These are phyloP conservation scores for Hymenochirus boettgeri DNA, from an alignment of 2,113 vertebrate species.

Conservation along the genomic window DNA sequence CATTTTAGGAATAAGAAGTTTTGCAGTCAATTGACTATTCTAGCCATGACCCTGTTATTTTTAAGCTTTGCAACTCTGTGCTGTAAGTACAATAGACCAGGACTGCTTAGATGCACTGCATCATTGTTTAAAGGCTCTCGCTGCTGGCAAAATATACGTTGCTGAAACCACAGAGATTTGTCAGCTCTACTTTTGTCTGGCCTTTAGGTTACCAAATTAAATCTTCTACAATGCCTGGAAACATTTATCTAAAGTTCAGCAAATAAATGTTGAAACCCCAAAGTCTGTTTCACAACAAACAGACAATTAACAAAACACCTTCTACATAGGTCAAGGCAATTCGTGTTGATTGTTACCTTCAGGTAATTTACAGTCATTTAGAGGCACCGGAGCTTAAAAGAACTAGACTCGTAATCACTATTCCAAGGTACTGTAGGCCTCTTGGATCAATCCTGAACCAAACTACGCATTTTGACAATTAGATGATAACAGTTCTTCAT, in stretches of 20 bases:
- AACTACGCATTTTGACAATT: not conserved
- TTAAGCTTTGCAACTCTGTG: too few relatives aligned
- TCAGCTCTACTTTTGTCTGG: constrained; percentile 16
- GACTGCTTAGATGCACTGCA: too few relatives aligned
- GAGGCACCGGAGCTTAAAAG: constrained; percentile 19
- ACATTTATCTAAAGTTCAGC: constrained; percentile 19
- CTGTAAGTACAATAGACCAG: too few relatives aligned
- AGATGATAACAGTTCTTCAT: too few relatives aligned
- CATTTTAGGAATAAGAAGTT: too few relatives aligned
- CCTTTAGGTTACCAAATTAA: constrained; percentile 26
- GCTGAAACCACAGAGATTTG: constrained; percentile 26
- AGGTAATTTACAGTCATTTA: constrained; percentile 35
- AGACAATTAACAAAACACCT: constrained; percentile 29
- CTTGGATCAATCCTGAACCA: constrained; percentile 23
- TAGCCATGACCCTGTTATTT: too few relatives aligned
- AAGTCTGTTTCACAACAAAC: constrained; percentile 19
- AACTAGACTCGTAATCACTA: constrained; percentile 17
- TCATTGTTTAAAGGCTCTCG: too few relatives aligned
- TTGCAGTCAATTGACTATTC: too few relatives aligned
- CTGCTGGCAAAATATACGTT: constrained; percentile 19
- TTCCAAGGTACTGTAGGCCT: constrained; percentile 8
- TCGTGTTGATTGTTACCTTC: constrained; percentile 30
- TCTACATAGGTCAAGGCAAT: constrained; percentile 8
- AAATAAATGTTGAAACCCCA: constrained; percentile 25
- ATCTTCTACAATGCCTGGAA: constrained; percentile 26